Percentiles rank a stretch among this genome's conserved stretches.
phyloP scores from a whole-genome alignment of 2,888 invertebrate species.

The Drosophila phalerata region DNA sequence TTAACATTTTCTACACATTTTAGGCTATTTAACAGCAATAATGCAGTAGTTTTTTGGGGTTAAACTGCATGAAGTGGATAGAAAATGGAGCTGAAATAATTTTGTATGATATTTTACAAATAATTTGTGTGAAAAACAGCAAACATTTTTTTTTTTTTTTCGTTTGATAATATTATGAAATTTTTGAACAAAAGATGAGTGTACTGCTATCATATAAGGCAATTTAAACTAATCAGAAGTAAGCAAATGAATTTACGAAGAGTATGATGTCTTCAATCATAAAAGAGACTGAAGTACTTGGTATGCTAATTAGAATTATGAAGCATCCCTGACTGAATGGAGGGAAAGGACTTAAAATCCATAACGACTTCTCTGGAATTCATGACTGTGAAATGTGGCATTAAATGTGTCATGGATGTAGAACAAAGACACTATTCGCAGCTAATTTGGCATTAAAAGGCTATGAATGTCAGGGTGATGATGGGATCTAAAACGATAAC shows the following conservation, averaged over 20 bases:
- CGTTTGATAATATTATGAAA: no score
- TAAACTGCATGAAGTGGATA: not conserved
- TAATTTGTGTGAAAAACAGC: no score
- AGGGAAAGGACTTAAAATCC: constrained; percentile 5
- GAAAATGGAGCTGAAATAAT: not conserved
- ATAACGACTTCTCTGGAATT: constrained; percentile 32
- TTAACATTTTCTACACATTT: no score
- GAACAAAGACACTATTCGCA: constrained; percentile 62
- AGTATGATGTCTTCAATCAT: not conserved
- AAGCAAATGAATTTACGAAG: no score
- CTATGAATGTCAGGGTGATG: constrained; percentile 49
- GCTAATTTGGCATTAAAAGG: constrained; percentile 69
- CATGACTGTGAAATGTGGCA: constrained; percentile 34
- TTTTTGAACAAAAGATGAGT: no score
- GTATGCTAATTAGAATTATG: constrained; percentile 7
- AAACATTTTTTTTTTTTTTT: no score
- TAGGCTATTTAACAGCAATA: no score
- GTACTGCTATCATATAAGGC: no score
- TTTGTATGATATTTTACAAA: not conserved
- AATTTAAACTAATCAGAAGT: no score
- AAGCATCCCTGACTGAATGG: not conserved
- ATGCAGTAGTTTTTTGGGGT: not conserved
- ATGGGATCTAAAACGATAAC: constrained; percentile 55
- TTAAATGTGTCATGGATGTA: constrained; percentile 36
- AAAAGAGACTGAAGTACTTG: not conserved